Base-by-base conservation (phyloP, 2,113 vertebrate genomes). In the Chroicocephalus ridibundus region DNA sequence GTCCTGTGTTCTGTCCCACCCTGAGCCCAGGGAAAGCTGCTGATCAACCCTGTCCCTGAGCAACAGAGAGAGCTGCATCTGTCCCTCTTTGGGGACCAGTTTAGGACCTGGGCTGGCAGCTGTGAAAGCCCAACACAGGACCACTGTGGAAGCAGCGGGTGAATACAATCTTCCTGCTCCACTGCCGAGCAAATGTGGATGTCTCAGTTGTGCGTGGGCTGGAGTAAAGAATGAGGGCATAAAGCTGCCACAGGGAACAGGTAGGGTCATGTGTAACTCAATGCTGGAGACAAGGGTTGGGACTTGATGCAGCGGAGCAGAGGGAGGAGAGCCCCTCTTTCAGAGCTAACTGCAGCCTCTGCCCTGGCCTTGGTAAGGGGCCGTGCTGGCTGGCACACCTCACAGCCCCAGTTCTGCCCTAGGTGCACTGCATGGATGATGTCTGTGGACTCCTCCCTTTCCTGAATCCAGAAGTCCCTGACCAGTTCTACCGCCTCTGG, bases 401-500 rank as follows among this genome's bases (percentile, higher is more conserved):
- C 61, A 47, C 61, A n/a, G 17, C 24, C 21, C 57, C 47, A 5
- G 34, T 88, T 85, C 64, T 88, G 86, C 65, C 69, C 22, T 95
- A 99, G 99, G 99, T 99, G 79, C 99, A 99, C 97, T 99, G 99
- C 97, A 99, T 99, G 99, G 99, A 99, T 75, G 99, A 99, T 1
- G 99, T 99, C 55, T 99, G 99, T 64, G 99, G 99, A 80, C 99
- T 99, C 69, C 98, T 99, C 93, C 99, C 99, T 91, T 99, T 99
- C 97, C 98, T 99, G 90, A 99, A 99, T 95, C 99, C 99, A 0
- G 99, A 99, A 96, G 98, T 99, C 94, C 99, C 99, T 42, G 99
- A 99, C 98, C 99, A 99, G 98, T 99, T 99, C 97, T 99, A 99
- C 97, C 98, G 99, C 91, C 99, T 99, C 78, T 99, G 99, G 99